Evolutionary conservation across 2,888 invertebrate genomes (phyloP).

Genomic region (Malthinus seriepunctatus): DNA sequence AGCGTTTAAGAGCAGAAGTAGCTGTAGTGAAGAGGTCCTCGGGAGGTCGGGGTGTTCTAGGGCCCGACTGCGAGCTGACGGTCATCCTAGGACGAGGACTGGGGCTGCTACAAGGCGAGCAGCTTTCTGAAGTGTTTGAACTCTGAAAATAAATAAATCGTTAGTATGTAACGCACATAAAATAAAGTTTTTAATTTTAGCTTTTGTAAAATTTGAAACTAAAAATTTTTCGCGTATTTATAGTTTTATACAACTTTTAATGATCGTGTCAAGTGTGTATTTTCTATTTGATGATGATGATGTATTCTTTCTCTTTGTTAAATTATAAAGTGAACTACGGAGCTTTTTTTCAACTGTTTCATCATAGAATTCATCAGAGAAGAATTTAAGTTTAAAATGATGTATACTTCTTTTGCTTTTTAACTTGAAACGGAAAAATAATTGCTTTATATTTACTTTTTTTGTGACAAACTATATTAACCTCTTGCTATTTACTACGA

Average conservation of each 20-base stretch:
- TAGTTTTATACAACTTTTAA: too few species aligned
- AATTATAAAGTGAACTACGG: too few species aligned
- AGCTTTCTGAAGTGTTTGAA: constrained; percentile 36
- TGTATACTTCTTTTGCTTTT: background rate
- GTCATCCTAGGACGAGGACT: constrained; percentile 58
- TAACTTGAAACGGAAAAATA: background rate
- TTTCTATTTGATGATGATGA: too few species aligned
- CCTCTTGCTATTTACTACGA: constrained; percentile 2
- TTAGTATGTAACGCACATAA: background rate
- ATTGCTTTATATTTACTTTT: background rate
- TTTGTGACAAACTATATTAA: constrained; percentile 3
- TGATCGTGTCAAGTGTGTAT: too few species aligned
- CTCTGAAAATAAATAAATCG: constrained; percentile 30
- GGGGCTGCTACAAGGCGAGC: constrained; percentile 43
- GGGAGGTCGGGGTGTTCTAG: constrained; percentile 51
- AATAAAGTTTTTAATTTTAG: background rate
- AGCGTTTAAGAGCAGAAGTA: constrained; percentile 63
- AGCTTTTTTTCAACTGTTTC: too few species aligned
- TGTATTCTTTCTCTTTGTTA: too few species aligned
- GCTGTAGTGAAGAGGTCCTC: constrained; percentile 59
- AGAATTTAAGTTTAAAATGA: too few species aligned
- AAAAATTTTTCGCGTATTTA: too few species aligned
- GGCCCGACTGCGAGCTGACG: constrained; percentile 57
- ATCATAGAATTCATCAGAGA: too few species aligned
- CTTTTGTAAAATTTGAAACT: background rate